Evolutionary conservation across 2,797 vertebrate genomes (phyloP).

Genomic region (Avahi laniger): DNA sequence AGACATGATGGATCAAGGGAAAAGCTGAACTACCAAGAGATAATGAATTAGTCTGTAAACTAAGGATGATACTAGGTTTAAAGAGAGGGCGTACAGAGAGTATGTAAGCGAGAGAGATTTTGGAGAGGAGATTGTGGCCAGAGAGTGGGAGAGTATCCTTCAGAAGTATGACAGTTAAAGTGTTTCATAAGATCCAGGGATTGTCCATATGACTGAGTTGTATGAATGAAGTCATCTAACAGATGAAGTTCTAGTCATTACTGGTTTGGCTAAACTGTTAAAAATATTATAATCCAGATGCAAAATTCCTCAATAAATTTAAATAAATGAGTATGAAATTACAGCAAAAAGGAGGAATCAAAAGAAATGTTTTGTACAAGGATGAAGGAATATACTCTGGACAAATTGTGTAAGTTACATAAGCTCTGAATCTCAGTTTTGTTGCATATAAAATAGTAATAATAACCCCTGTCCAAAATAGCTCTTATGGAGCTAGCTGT

Average conservation of each 20-base stretch:
- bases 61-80: neutral
- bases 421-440: neutral
- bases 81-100: neutral
- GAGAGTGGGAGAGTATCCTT: neutral
- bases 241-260: neutral
- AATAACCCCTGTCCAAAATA: neutral
- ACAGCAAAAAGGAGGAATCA: neutral
- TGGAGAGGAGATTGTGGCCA: neutral
- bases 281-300: neutral
- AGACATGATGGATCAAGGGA: neutral
- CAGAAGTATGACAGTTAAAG: neutral
- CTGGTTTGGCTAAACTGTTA: neutral
- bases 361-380: neutral
- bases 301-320: neutral
- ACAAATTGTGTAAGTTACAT: neutral
- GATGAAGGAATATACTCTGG: neutral
- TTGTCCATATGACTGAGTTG: neutral
- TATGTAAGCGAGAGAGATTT: neutral
- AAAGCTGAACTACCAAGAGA: neutral
- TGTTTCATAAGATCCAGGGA: neutral
- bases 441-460: neutral
- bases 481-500: neutral
- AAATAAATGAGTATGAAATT: neutral
- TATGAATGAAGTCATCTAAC: neutral
- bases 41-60: neutral